These are phyloP conservation scores for Cephonodes hylas DNA, from an alignment of 2,888 invertebrate genomes.

Conservation along the genomic window DNA sequence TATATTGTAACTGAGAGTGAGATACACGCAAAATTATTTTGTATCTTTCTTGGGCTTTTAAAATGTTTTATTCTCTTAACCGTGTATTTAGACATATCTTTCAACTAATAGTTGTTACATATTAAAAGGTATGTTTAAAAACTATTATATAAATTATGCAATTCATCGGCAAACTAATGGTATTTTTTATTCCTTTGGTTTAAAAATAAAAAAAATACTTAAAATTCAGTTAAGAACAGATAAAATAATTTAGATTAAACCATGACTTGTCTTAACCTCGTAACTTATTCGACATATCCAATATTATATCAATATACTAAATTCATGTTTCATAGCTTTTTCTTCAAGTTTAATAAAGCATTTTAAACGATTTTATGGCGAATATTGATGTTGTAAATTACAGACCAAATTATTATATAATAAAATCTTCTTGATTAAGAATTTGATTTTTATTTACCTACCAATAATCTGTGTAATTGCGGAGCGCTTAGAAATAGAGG, in stretches of 20 bases:
- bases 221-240: neutral
- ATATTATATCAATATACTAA: neutral
- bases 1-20: conserved; percentile 33
- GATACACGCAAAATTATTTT: conserved; percentile 17
- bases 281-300: neutral
- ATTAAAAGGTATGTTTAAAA: too few species aligned
- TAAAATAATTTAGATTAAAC: neutral
- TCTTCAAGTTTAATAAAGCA: neutral
- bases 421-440: conserved; percentile 37
- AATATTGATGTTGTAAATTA: conserved; percentile 27
- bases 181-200: neutral
- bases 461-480: too few species aligned
- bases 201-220: neutral
- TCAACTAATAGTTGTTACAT: neutral
- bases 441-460: conserved; percentile 19
- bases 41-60: neutral
- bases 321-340: neutral
- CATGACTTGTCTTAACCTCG: neutral
- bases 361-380: neutral
- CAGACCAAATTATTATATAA: conserved; percentile 51
- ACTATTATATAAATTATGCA: too few species aligned
- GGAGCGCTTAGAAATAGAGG: too few species aligned
- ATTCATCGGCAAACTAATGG: neutral
- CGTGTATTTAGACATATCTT: neutral
- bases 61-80: neutral